Base-by-base conservation (phyloP, 2,113 vertebrate genomes). In the Aegithalos caudatus region DNA sequence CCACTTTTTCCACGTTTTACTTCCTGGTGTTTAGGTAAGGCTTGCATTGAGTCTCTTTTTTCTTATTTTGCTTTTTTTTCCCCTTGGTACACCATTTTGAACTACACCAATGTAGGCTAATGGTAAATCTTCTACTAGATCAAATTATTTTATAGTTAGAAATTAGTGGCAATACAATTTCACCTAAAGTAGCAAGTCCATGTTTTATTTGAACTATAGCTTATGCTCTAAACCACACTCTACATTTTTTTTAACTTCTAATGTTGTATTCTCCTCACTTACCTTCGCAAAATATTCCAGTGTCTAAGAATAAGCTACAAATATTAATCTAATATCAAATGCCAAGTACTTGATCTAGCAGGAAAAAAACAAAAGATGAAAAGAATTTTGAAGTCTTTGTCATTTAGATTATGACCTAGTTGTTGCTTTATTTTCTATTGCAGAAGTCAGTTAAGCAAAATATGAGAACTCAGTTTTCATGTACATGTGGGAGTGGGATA, bases 401-500 rank as follows among this genome's bases (percentile, higher is more conserved):
- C 35, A 66, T 88, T 91, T 90, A 85, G 74, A 62, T 90, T 61
- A 23, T 82, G 50, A 91, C 81, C 87, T 65, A 78, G 33, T 76
- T 89, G 45, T 92, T 94, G 44, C 51, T 79, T 95, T 61, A 57
- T 84, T 86, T 94, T 88, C 35, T 86, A 6, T 89, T 82, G 65
- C 66, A 85, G 54, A 61, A 89, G 45, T 91, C 80, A 60, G 9
- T 93, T 82, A 79, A 64, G 24, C 31, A 44, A 35, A 51, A 35
- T 74, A 2, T 29, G 56, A 66, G 40, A 79, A 27, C 66, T 82
- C 44, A 10, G 8, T 85, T 61, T 94, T 89, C 35, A 19, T 38
- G 15, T 50, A 5, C 9, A 2, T 70, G 12, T 37, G 51, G 17
- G 7, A 47, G 12, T 33, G 56, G 28, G 42, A 37, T 35, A 47